Evolutionary conservation across 2,888 invertebrate genomes (phyloP).

Genomic region (Troides helena): DNA sequence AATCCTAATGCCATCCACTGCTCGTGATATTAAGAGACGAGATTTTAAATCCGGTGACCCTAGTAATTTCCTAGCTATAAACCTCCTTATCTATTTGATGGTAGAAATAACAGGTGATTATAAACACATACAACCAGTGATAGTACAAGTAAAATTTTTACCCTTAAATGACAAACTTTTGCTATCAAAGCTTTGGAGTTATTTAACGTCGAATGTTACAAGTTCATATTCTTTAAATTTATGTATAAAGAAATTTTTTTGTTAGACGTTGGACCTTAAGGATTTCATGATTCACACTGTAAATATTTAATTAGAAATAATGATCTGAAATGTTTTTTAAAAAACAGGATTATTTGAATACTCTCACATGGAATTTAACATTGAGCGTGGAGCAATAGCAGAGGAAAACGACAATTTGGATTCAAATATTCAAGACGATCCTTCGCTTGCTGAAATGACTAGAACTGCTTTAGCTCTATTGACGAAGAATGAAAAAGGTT

Average conservation of each 20-base stretch:
- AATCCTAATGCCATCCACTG: too few species aligned
- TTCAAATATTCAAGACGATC: conserved; percentile 82
- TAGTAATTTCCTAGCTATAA: too few species aligned
- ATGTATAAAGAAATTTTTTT: too few species aligned
- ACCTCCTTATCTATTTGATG: too few species aligned
- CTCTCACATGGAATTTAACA: conserved; percentile 90
- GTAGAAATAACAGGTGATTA: too few species aligned
- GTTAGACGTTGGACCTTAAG: too few species aligned
- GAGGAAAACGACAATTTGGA: conserved; percentile 81
- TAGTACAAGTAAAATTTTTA: background rate
- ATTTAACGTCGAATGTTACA: background rate
- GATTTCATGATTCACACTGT: background rate
- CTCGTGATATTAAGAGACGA: too few species aligned
- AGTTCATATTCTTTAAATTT: too few species aligned
- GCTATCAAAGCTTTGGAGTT: background rate
- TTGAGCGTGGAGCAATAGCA: conserved; percentile 83
- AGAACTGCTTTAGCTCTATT: conserved; percentile 85
- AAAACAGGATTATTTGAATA: conserved; percentile 85
- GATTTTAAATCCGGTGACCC: too few species aligned
- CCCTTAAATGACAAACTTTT: background rate
- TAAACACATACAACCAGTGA: too few species aligned
- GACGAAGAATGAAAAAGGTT: conserved; percentile 86
- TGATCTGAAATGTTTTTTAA: background rate
- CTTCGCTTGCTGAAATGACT: conserved; percentile 88
- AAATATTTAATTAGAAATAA: background rate